Evolutionary conservation across 2,888 invertebrate species (phyloP).

Genomic region (Nebria salina): DNA sequence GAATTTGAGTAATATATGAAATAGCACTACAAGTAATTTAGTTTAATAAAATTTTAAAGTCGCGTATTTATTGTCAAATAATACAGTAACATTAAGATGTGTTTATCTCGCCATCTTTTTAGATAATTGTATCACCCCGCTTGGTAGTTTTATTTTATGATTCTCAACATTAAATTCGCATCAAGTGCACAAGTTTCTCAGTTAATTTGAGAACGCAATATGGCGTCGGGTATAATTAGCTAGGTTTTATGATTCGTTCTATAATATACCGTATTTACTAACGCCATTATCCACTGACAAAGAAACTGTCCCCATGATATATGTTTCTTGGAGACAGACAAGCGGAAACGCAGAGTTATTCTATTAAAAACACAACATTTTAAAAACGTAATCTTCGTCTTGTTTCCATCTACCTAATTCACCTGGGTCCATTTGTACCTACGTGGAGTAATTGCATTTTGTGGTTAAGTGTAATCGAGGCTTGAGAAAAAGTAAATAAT

Average conservation of each 20-base stretch:
- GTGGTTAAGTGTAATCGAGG: not conserved
- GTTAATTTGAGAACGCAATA: not conserved
- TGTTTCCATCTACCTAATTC: not conserved
- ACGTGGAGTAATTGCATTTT: not conserved
- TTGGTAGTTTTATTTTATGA: not conserved
- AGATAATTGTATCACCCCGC: not conserved
- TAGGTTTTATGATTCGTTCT: not conserved
- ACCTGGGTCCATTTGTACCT: not conserved
- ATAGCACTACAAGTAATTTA: too few relatives aligned
- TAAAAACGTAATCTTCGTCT: not conserved
- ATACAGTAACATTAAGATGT: not conserved
- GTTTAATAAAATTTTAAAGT: too few relatives aligned
- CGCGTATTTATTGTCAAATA: not conserved
- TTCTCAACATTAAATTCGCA: not conserved
- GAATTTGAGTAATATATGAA: too few relatives aligned
- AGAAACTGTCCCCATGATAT: not conserved
- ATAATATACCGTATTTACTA: not conserved
- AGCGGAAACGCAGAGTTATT: not conserved
- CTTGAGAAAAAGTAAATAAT: constrained; percentile 1
- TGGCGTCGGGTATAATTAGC: not conserved
- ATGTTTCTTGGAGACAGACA: not conserved
- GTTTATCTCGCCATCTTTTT: not conserved
- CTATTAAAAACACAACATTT: not conserved
- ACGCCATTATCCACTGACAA: not conserved
- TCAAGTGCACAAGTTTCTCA: not conserved